Base-by-base conservation (phyloP, 2,888 invertebrate species). In the Colostygia pectinataria region DNA sequence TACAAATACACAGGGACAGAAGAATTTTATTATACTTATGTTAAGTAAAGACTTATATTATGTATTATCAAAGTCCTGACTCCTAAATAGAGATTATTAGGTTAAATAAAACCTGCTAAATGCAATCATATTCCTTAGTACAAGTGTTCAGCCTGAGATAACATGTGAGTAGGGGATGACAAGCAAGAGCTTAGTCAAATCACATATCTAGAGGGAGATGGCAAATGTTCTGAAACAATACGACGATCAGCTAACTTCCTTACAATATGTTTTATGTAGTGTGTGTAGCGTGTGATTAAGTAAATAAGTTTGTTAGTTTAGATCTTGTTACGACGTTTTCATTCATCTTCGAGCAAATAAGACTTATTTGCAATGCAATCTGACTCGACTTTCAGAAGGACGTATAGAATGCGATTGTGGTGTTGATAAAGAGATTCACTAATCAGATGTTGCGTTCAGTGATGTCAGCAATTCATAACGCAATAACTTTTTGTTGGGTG, bases 331-430 rank as follows among this genome's bases (percentile, higher is more conserved):
- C 25, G 37, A 25, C 12, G 23, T 28, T 38, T 38, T 39, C 13
- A 23, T 23, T 20, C 20, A 31, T 1, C 8, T 12, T 14, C 13
- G 40, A 31, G 40, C 23, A 40, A 31, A 31, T 31, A 23, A 12
- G 32, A 14, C 14, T 13, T 24, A 27, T 33, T 33, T 32, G 14
- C 33, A 39, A 32, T 34, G 33, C 13, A 38, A 36, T 37, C 12
- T 12, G 9, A 42, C 25, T 39, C 43, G 33, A 40, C 39, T 5
- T 47, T 43, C 25, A 37, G 31, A 53, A 53, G 47, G 36, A 47
- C 53, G 31, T 31, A 10, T 18, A 13, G 8, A 13, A 3, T 4
- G 9, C 23, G 36, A 37, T 40, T 31, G 23, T 23, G 23, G 20
- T 37, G 32, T 40, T 37, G 31, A 41, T 37, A 44, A 14, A 31